These are phyloP conservation scores for Pissodes strobi DNA, from an alignment of 1,140 invertebrate genomes.

Conservation along the genomic window DNA sequence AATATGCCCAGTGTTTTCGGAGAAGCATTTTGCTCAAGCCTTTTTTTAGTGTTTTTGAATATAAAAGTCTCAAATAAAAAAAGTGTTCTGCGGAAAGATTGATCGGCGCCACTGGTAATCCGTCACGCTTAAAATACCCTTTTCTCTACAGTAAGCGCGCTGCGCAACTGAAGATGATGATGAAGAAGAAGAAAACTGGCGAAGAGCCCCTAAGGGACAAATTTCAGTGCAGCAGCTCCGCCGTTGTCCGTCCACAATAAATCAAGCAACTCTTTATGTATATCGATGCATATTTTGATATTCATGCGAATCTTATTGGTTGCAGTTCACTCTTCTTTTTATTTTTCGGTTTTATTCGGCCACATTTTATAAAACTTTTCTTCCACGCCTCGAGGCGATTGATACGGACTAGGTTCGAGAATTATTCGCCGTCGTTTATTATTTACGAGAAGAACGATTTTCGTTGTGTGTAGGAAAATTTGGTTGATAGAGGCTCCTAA, in stretches of 20 bases:
- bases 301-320: slow-evolving; percentile 11
- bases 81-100: no score
- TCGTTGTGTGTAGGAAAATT: no score
- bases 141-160: slow-evolving; percentile 1
- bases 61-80: no score
- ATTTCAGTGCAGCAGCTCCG: slow-evolving; percentile 5
- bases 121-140: background rate
- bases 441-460: no score
- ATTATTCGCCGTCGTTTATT: no score
- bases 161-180: background rate
- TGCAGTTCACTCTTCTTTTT: background rate
- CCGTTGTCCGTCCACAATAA: slow-evolving; percentile 9
- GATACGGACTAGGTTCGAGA: background rate
- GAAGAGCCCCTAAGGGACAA: slow-evolving; percentile 6
- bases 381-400: background rate
- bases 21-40: no score
- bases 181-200: background rate
- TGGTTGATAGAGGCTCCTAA: no score
- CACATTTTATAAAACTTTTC: slow-evolving; percentile 3
- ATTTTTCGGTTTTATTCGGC: slow-evolving; percentile 5
- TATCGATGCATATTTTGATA: slow-evolving; percentile 11
- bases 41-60: no score
- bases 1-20: no score
- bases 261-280: slow-evolving; percentile 4
- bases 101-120: background rate